Conservation (phyloP, 2,113 vertebrate species). For the Peucedramus taeniatus region DNA sequence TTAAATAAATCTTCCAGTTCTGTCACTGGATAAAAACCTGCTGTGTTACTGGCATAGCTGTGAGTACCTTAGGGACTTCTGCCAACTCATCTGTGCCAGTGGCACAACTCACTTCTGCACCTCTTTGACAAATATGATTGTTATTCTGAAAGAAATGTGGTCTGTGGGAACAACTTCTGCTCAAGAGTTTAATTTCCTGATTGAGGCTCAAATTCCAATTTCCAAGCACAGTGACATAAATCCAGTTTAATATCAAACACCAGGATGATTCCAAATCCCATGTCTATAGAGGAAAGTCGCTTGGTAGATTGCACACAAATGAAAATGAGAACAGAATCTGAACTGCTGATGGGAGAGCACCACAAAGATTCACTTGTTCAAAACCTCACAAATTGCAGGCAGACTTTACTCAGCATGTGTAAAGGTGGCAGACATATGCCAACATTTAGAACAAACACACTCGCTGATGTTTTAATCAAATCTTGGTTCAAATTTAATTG, state of each 20-base stretch:
- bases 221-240: neutral
- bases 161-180: neutral
- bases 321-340: neutral
- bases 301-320: neutral
- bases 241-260: neutral
- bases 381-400: neutral
- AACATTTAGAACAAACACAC: neutral
- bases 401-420: neutral
- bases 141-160: neutral
- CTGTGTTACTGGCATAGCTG: neutral
- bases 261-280: neutral
- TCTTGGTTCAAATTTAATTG: neutral
- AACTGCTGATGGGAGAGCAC: neutral
- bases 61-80: neutral
- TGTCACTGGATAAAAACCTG: neutral
- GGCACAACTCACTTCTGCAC: neutral
- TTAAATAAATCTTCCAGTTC: neutral
- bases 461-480: constrained; percentile 6
- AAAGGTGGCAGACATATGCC: neutral
- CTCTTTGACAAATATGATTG: neutral
- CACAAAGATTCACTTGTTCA: constrained; percentile 10
- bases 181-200: neutral
- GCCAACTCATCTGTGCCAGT: neutral
- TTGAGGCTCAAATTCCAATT: neutral
- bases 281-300: rapidly evolving